Evolutionary conservation across 2,797 vertebrate genomes (phyloP).

Genomic region (Crocodylus rhombifer): DNA sequence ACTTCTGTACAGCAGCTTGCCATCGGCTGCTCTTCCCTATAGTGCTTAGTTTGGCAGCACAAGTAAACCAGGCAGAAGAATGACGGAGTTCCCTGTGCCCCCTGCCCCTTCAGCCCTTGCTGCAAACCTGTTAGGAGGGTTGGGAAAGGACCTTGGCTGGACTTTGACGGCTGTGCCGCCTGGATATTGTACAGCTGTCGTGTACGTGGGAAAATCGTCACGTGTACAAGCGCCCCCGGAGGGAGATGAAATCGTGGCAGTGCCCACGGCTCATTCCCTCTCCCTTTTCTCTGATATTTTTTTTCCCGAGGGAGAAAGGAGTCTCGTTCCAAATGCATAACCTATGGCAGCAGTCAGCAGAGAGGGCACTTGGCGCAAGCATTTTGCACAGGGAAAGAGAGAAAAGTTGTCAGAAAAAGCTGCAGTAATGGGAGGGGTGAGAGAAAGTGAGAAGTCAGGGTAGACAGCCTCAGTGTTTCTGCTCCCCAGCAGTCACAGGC

Average conservation of each 20-base stretch:
- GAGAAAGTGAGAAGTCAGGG: background rate
- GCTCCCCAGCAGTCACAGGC: slow-evolving; percentile 6
- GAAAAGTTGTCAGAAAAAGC: background rate
- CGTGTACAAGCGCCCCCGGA: background rate
- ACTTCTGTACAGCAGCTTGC: background rate
- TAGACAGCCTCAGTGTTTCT: slow-evolving; percentile 14
- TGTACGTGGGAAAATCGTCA: too few species aligned
- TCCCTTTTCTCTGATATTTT: background rate
- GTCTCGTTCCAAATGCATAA: slow-evolving; percentile 20
- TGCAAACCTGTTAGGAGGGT: background rate
- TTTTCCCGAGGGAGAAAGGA: background rate
- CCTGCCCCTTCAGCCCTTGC: background rate
- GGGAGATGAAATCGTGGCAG: background rate
- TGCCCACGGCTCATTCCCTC: background rate
- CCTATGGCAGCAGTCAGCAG: background rate
- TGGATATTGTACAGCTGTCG: background rate
- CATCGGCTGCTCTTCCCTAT: rapidly evolving
- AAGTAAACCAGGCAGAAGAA: background rate
- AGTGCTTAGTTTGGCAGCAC: rapidly evolving
- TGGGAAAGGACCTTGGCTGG: background rate
- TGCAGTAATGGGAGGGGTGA: rapidly evolving
- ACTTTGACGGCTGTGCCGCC: background rate
- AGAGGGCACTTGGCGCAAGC: background rate
- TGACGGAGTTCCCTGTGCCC: background rate
- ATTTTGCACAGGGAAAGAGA: background rate